Percentiles rank a stretch among this genome's conserved stretches.
phyloP scores from a whole-genome alignment of 2,113 vertebrate genomes.

The Fulica atra region DNA sequence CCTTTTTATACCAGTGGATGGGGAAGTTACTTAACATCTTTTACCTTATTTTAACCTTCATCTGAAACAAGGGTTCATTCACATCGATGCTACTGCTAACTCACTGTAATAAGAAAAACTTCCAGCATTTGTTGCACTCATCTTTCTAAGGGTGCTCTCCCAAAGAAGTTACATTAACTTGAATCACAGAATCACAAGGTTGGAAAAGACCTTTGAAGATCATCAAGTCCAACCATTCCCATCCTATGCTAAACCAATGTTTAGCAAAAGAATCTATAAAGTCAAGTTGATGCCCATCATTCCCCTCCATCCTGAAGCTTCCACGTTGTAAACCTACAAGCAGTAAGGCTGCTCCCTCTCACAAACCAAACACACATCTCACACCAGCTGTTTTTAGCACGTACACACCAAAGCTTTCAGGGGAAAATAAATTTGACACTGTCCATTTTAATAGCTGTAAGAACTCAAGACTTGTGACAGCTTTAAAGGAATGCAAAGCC shows the following conservation, averaged over 20 bases:
- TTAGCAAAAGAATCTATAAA: neutral
- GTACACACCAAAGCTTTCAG: neutral
- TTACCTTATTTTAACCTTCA: neutral
- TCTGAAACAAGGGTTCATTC: neutral
- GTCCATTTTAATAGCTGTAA: neutral
- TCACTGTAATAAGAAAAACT: neutral
- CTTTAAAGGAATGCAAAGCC: neutral
- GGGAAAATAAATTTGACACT: neutral
- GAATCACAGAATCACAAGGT: no score
- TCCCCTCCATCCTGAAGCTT: neutral
- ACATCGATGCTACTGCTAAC: neutral
- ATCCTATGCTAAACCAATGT: no score
- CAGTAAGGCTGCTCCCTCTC: fast-evolving
- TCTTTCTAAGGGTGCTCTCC: neutral
- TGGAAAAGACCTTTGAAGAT: no score
- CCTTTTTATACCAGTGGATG: neutral
- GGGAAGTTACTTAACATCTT: neutral
- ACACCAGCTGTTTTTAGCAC: neutral
- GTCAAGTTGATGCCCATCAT: neutral
- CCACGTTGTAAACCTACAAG: neutral
- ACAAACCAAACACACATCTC: neutral
- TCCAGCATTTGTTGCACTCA: neutral
- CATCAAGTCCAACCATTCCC: no score
- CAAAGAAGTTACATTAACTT: neutral
- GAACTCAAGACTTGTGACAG: neutral